Percentiles rank a stretch among this genome's conserved stretches.
Evolutionary conservation across 2,797 vertebrate species (phyloP).

Genomic region (Picus viridis): DNA sequence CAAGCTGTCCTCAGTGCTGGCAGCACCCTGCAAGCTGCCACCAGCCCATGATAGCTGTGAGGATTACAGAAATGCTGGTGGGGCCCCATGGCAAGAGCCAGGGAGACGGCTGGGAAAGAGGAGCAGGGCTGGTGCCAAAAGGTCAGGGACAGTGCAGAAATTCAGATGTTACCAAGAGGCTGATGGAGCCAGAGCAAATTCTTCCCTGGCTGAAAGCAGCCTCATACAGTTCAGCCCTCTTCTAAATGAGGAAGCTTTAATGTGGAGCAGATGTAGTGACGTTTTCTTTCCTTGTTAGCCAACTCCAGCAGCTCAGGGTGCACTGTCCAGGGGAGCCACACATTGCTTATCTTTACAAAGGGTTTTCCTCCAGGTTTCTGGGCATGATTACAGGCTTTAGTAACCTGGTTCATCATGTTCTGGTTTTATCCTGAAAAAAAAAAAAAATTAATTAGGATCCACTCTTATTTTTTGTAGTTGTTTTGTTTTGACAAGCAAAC

Average conservation of each 20-base stretch:
- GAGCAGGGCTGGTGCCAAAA: conserved; percentile 38
- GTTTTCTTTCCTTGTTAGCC: neutral
- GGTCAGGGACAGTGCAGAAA: conserved; percentile 24
- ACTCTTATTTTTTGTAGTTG: neutral
- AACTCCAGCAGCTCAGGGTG: neutral
- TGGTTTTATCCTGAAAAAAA: neutral
- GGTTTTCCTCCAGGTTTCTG: neutral
- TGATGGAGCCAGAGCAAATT: conserved; percentile 16
- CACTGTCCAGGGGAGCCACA: neutral
- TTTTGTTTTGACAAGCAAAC: neutral
- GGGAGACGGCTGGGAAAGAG: neutral
- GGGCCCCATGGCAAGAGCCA: conserved; percentile 11
- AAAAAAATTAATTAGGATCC: neutral
- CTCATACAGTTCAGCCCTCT: neutral
- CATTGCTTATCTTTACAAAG: neutral
- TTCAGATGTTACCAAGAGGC: conserved; percentile 18
- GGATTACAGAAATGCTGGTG: neutral
- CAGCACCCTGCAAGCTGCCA: fast-evolving
- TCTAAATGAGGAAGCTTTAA: conserved; percentile 14
- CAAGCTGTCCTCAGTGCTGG: neutral
- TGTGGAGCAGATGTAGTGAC: conserved; percentile 51
- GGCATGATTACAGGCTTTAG: neutral
- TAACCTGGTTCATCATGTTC: neutral
- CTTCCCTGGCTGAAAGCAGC: conserved; percentile 2
- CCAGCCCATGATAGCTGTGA: neutral